Conservation (phyloP, 2,888 invertebrate species). For the Slavum lentiscoides region DNA sequence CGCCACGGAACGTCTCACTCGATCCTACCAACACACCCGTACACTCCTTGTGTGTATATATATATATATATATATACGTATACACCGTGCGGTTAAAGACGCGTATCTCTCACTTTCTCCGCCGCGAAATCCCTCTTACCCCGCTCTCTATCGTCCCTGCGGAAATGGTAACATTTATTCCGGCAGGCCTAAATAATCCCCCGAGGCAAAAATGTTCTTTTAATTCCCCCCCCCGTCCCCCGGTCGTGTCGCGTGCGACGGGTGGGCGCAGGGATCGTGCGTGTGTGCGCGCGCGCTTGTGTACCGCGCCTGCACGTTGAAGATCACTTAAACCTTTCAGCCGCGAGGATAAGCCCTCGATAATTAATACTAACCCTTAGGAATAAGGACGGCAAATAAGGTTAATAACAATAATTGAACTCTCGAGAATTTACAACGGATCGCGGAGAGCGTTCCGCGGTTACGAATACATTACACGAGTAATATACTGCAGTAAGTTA, state of each 20-base stretch:
- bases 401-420: slow-evolving; percentile 52
- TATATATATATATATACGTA: slow-evolving; percentile 15
- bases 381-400: slow-evolving; percentile 48
- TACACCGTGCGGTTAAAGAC: slow-evolving; percentile 40
- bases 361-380: slow-evolving; percentile 52
- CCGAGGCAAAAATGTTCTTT: slow-evolving; percentile 51
- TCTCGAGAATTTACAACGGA: slow-evolving; percentile 21
- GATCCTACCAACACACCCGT: neutral
- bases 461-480: neutral
- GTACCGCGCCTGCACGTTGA: slow-evolving; percentile 22
- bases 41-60: too few relatives aligned
- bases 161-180: slow-evolving; percentile 47
- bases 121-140: neutral
- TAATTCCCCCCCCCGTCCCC: slow-evolving; percentile 17
- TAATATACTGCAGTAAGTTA: too few relatives aligned
- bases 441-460: neutral
- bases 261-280: neutral
- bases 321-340: slow-evolving; percentile 46
- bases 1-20: neutral
- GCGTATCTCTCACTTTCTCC: slow-evolving; percentile 29
- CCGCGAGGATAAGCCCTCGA: slow-evolving; percentile 36
- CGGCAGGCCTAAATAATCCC: slow-evolving; percentile 47
- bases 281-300: slow-evolving; percentile 11
- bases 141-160: neutral
- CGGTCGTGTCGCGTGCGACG: neutral